Evolutionary conservation across 1,140 invertebrate genomes (phyloP).

Genomic region (Eriocheir sinensis): DNA sequence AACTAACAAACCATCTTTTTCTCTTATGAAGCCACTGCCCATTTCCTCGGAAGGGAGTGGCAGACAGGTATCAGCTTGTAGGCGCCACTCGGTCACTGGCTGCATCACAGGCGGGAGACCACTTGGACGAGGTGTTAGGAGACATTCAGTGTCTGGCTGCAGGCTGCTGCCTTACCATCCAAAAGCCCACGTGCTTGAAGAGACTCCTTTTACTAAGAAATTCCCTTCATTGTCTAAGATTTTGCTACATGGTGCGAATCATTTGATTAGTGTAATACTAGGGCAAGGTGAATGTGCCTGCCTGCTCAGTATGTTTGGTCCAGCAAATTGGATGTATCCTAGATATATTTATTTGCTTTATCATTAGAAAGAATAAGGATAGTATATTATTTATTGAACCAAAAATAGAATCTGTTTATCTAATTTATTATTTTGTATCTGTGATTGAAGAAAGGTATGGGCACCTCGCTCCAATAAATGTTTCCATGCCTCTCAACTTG

Average conservation of each 20-base stretch:
- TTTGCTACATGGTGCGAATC: constrained; percentile 1
- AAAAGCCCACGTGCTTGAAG: background rate
- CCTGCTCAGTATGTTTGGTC: constrained; percentile 10
- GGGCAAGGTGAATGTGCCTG: background rate
- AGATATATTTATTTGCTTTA: constrained; percentile 2
- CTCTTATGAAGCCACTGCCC: background rate
- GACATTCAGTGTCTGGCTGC: constrained; percentile 13
- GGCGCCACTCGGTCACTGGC: background rate
- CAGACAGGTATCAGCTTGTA: background rate
- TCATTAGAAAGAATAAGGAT: background rate
- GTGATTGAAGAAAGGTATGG: background rate
- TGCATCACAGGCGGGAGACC: background rate
- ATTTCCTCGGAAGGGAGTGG: background rate
- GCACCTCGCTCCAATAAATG: no score
- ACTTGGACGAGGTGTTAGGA: background rate
- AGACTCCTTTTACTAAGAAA: constrained; percentile 13
- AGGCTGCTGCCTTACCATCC: constrained; percentile 7
- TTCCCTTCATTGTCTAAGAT: background rate
- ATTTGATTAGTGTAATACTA: background rate
- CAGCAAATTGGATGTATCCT: constrained; percentile 4
- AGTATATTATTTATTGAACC: background rate
- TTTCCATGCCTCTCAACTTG: no score
- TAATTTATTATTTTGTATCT: background rate
- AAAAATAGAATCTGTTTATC: background rate
- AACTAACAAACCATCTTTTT: background rate